Evolutionary conservation across 2,113 vertebrate species (phyloP).

Genomic region (Microtus pennsylvanicus): DNA sequence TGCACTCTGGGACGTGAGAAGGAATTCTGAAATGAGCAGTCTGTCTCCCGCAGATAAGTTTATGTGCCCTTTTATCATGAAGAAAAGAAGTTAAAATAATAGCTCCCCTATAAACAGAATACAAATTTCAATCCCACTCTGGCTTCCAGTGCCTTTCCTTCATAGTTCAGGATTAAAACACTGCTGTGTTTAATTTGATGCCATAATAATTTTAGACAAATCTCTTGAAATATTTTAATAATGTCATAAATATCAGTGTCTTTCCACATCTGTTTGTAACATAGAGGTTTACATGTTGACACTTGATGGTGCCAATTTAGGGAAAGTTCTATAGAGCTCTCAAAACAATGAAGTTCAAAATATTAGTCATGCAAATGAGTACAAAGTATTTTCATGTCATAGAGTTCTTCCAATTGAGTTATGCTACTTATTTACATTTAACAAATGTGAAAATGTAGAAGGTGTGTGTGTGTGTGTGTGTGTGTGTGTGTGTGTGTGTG

Average conservation of each 20-base stretch:
- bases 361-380: background rate
- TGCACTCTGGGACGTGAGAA: slow-evolving; percentile 39
- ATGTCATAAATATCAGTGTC: background rate
- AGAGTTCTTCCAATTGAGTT: background rate
- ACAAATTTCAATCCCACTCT: slow-evolving; percentile 49
- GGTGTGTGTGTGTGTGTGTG: background rate
- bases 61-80: slow-evolving; percentile 53
- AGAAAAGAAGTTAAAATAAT: slow-evolving; percentile 67
- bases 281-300: background rate
- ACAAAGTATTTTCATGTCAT: background rate
- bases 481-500: too few relatives aligned
- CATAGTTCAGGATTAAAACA: background rate
- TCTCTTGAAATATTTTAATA: background rate
- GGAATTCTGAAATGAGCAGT: slow-evolving; percentile 69
- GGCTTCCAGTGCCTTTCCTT: slow-evolving; percentile 25
- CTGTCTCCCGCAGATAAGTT: slow-evolving; percentile 79
- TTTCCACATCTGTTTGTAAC: background rate
- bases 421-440: background rate
- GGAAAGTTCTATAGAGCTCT: background rate
- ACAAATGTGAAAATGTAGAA: background rate
- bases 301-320: background rate
- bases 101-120: slow-evolving; percentile 43
- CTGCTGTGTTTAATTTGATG: background rate
- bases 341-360: slow-evolving; percentile 45
- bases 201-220: background rate